Evolutionary conservation across 2,113 vertebrate species (phyloP).

Genomic region (Monopterus albus): DNA sequence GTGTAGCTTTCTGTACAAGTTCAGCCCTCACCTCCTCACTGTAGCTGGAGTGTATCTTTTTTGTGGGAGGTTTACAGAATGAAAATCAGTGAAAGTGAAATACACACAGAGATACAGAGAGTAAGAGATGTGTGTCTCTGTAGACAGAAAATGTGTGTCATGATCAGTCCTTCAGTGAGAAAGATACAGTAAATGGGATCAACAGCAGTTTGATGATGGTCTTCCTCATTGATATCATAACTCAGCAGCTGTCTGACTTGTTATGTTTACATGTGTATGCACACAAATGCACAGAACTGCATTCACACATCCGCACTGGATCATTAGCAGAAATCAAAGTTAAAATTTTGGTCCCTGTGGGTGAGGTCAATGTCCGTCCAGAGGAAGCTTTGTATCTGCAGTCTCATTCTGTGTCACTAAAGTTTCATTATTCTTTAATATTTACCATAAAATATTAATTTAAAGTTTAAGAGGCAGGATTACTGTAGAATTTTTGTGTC

Average conservation of each 20-base stretch:
- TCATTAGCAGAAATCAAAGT: no score
- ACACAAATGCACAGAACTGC: no score
- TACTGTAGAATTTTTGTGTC: neutral
- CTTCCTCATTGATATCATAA: slow-evolving; percentile 24
- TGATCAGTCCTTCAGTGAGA: slow-evolving; percentile 33
- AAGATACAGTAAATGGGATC: slow-evolving; percentile 48
- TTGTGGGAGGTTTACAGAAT: slow-evolving; percentile 13
- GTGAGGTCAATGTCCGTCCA: no score
- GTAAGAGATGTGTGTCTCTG: neutral
- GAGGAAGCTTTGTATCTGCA: no score
- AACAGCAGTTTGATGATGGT: slow-evolving; percentile 31
- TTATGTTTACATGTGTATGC: no score
- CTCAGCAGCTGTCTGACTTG: slow-evolving; percentile 34
- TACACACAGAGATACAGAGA: neutral
- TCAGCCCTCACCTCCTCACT: neutral
- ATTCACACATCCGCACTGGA: no score
- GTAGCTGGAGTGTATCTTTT: neutral
- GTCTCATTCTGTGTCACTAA: no score
- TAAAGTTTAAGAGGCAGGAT: neutral
- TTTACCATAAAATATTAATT: neutral
- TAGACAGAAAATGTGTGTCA: slow-evolving; percentile 2
- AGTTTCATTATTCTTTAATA: slow-evolving; percentile 6
- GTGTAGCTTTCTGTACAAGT: no score
- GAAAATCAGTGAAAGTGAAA: neutral
- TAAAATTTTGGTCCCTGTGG: no score